phyloP scores from a whole-genome alignment of 2,888 invertebrate species.

The Ectobius pallidus region DNA sequence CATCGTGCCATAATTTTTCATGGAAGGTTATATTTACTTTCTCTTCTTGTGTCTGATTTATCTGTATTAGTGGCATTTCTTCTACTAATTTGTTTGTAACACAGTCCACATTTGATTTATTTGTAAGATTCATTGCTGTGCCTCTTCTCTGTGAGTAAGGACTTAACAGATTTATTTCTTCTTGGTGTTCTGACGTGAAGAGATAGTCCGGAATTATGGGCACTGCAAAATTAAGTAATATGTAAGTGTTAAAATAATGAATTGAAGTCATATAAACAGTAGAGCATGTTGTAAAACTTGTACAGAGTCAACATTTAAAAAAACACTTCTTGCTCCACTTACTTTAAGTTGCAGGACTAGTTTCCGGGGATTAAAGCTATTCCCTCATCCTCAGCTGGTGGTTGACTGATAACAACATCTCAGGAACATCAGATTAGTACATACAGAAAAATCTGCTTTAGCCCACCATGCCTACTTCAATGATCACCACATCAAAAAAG shows the following conservation, averaged over 20 bases:
- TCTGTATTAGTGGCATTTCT: background rate
- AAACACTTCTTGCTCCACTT: too few species aligned
- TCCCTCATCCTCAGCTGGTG: too few species aligned
- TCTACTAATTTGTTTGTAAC: background rate
- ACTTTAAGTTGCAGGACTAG: too few species aligned
- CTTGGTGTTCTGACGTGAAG: slow-evolving; percentile 55
- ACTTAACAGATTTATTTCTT: background rate
- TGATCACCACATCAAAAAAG: too few species aligned
- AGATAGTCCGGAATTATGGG: slow-evolving; percentile 82
- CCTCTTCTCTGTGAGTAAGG: background rate
- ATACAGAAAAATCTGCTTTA: too few species aligned
- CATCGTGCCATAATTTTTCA: too few species aligned
- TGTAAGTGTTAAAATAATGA: background rate
- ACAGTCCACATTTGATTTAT: background rate
- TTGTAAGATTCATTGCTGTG: background rate
- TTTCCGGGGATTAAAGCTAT: background rate
- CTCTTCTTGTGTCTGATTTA: background rate
- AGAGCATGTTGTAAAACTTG: too few species aligned
- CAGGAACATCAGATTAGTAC: too few species aligned
- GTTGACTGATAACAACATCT: too few species aligned
- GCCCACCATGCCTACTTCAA: too few species aligned
- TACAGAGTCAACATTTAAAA: too few species aligned
- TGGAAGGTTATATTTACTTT: background rate
- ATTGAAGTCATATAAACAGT: too few species aligned
- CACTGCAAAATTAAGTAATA: slow-evolving; percentile 60